Evolutionary conservation across 2,113 vertebrate genomes (phyloP).

Genomic region (Ploceus nigricollis): DNA sequence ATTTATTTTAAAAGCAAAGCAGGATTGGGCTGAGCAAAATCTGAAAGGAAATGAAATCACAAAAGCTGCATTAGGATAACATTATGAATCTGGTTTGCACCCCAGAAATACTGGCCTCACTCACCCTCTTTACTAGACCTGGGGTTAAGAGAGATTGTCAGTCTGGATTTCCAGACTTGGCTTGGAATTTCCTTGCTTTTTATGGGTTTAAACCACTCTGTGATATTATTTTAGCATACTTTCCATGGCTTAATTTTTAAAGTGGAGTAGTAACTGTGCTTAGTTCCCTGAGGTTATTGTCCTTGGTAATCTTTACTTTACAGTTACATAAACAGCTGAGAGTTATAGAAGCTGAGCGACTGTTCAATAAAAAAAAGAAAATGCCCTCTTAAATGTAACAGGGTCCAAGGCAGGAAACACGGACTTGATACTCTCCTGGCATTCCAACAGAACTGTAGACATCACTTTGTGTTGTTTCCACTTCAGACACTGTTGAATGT

Average conservation of each 20-base stretch:
- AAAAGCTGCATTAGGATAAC: not conserved
- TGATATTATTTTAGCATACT: slow-evolving; percentile 41
- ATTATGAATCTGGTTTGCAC: slow-evolving; percentile 20
- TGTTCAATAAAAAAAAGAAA: slow-evolving; percentile 43
- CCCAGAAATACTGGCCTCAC: not conserved
- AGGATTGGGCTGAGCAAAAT: not conserved
- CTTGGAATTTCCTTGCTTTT: slow-evolving; percentile 26
- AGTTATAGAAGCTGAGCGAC: slow-evolving; percentile 32
- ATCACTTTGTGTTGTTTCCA: not conserved
- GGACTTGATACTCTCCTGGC: not conserved
- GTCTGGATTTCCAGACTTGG: slow-evolving; percentile 12
- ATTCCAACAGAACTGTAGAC: not conserved
- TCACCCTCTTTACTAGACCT: not conserved
- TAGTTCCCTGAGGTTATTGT: slow-evolving; percentile 11
- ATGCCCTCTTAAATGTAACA: slow-evolving; percentile 26
- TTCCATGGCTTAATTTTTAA: slow-evolving; percentile 46
- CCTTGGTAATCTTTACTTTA: slow-evolving; percentile 40
- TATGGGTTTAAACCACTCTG: not conserved
- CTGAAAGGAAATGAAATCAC: slow-evolving; percentile 43
- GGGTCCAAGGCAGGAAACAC: not conserved
- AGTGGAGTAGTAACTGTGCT: slow-evolving; percentile 9
- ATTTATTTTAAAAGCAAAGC: slow-evolving; percentile 15
- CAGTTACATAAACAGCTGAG: slow-evolving; percentile 33
- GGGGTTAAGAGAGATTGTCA: not conserved
- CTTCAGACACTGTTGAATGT: not conserved